Percentiles rank a stretch among this genome's conserved stretches.
Evolutionary conservation across 2,113 vertebrate genomes (phyloP).

Genomic region (Oplegnathus fasciatus): DNA sequence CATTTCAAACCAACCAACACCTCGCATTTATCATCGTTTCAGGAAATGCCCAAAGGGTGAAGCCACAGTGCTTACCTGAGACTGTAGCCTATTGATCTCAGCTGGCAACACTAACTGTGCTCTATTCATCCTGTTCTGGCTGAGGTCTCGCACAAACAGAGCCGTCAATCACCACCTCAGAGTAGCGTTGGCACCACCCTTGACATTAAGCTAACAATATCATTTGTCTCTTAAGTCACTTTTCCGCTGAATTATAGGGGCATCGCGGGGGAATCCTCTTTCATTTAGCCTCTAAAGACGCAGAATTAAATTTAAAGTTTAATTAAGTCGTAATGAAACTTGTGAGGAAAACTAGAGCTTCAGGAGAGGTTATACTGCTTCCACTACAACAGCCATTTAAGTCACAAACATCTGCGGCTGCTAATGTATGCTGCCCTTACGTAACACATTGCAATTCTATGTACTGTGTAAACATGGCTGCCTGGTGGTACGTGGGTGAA

Average conservation of each 20-base stretch:
- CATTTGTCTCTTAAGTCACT: conserved; percentile 69
- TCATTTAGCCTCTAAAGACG: conserved; percentile 68
- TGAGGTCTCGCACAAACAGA: conserved; percentile 74
- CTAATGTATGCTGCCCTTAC: conserved; percentile 20
- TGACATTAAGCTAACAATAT: conserved; percentile 77
- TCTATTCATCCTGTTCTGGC: conserved; percentile 76
- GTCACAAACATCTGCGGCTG: not conserved
- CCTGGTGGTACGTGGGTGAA: conserved; percentile 23
- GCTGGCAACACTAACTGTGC: conserved; percentile 71
- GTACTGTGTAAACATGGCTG: conserved; percentile 35
- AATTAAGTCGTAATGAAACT: conserved; percentile 77
- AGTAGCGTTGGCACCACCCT: conserved; percentile 63
- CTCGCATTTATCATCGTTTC: conserved; percentile 73
- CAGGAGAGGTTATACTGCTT: no score
- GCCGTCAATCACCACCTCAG: conserved; percentile 75
- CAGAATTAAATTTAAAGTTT: conserved; percentile 75
- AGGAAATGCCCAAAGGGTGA: conserved; percentile 72
- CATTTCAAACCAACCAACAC: conserved; percentile 64
- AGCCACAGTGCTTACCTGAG: conserved; percentile 71
- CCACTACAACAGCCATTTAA: conserved; percentile 50
- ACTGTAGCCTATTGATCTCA: conserved; percentile 79
- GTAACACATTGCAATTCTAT: conserved; percentile 14
- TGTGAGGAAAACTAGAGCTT: conserved; percentile 57
- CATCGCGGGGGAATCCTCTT: conserved; percentile 43
- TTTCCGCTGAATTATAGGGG: conserved; percentile 48